Percentiles rank a stretch among this genome's conserved stretches.
These are phyloP conservation scores for Platyura marginata DNA, from an alignment of 1,140 invertebrate species.

Conservation along the genomic window DNA sequence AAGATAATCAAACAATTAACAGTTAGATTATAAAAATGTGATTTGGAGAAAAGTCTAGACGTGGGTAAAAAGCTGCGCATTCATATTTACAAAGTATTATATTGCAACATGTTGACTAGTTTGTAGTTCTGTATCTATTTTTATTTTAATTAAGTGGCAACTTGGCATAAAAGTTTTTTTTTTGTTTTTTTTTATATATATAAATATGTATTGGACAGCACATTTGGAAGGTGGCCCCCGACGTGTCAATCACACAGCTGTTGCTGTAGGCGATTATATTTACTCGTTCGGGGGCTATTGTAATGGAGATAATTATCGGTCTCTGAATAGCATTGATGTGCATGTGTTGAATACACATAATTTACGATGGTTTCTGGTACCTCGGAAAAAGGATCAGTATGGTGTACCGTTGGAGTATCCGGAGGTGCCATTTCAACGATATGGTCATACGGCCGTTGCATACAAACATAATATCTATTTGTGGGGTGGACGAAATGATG, in stretches of 20 bases:
- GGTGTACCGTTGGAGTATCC: constrained; percentile 23
- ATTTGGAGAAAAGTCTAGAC: too few species aligned
- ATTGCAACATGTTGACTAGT: too few species aligned
- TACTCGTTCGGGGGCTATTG: constrained; percentile 86
- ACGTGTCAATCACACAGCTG: constrained; percentile 75
- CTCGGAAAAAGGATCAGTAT: constrained; percentile 12
- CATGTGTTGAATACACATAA: constrained; percentile 67
- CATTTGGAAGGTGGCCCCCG: constrained; percentile 55
- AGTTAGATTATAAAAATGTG: too few species aligned
- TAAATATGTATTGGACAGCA: constrained; percentile 53
- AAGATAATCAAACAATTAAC: too few species aligned
- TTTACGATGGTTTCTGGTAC: constrained; percentile 31
- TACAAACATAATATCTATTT: constrained; percentile 57
- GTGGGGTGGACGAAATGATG: constrained; percentile 82
- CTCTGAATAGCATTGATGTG: constrained; percentile 60
- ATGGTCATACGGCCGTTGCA: constrained; percentile 75
- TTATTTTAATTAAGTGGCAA: too few species aligned
- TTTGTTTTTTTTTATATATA: too few species aligned
- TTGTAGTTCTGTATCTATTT: too few species aligned
- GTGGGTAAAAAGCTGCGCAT: too few species aligned
- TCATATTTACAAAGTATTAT: too few species aligned
- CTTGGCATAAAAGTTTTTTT: too few species aligned
- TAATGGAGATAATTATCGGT: constrained; percentile 53
- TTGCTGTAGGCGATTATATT: constrained; percentile 57
- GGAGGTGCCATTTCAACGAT: constrained; percentile 35